Conservation (phyloP, 2,113 vertebrate genomes). For the Corvus hawaiiensis region DNA sequence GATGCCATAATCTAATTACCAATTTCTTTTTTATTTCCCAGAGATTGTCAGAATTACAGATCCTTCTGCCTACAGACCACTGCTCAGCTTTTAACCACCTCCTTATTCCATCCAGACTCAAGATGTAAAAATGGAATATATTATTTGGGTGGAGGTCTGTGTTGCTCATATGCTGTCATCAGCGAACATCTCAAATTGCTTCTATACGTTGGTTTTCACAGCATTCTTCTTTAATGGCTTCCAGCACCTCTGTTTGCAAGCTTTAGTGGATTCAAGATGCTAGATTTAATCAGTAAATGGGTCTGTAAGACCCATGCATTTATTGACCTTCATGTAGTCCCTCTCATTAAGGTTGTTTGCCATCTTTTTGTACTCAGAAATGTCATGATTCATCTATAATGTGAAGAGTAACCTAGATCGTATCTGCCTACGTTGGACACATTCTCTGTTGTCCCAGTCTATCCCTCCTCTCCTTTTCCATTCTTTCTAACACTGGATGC, state of each 20-base stretch:
- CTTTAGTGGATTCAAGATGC: background rate
- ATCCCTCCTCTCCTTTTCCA: background rate
- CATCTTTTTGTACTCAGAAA: background rate
- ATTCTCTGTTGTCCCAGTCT: background rate
- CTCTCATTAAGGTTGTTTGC: background rate
- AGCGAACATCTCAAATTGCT: background rate
- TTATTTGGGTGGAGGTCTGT: constrained; percentile 6
- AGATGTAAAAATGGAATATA: background rate
- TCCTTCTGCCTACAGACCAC: background rate
- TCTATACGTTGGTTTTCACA: constrained; percentile 1
- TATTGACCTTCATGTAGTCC: background rate
- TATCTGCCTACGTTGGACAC: background rate
- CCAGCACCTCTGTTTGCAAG: background rate
- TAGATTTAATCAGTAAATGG: background rate
- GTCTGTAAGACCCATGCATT: background rate
- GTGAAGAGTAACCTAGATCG: background rate
- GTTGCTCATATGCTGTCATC: background rate
- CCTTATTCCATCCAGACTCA: background rate
- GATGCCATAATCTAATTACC: background rate
- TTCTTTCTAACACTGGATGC: background rate
- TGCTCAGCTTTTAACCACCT: background rate
- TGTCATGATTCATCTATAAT: background rate
- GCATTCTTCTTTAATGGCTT: constrained; percentile 25
- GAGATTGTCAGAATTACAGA: background rate
- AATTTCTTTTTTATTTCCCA: background rate